Evolutionary conservation across 2,888 invertebrate species (phyloP).

Genomic region (Orthosia gracilis): DNA sequence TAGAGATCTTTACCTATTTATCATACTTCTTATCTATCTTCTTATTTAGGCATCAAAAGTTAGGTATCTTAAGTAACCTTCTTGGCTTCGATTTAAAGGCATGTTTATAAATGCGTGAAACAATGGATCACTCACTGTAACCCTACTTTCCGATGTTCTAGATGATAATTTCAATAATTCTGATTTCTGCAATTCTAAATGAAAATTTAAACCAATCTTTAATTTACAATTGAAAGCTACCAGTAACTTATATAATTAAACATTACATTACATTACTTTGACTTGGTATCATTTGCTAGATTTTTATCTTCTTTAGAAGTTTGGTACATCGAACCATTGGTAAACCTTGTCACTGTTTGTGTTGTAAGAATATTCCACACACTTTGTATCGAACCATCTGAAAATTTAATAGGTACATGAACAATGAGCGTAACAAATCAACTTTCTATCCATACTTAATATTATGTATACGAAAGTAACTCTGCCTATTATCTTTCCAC

Average conservation of each 20-base stretch:
- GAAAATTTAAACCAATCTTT: not conserved
- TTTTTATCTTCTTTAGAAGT: conserved; percentile 21
- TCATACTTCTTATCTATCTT: not conserved
- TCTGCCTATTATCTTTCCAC: too few relatives aligned
- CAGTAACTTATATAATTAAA: not conserved
- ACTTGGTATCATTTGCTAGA: conserved; percentile 6
- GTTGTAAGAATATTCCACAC: conserved; percentile 87
- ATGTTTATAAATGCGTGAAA: not conserved
- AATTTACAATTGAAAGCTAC: not conserved
- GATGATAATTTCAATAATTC: not conserved
- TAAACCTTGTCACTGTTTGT: conserved; percentile 76
- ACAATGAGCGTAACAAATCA: not conserved
- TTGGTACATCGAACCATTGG: conserved; percentile 90
- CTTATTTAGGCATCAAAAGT: not conserved
- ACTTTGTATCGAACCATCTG: conserved; percentile 85
- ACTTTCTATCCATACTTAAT: too few relatives aligned
- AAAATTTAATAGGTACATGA: conserved; percentile 12
- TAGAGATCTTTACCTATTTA: too few relatives aligned
- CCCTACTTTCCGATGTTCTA: not conserved
- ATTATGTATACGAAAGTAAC: too few relatives aligned
- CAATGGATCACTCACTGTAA: not conserved
- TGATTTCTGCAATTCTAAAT: not conserved
- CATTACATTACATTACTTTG: not conserved
- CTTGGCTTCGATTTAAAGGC: not conserved
- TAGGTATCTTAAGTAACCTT: not conserved